phyloP scores from a whole-genome alignment of 2,888 invertebrate species.

The Sarcophaga caerulescens region DNA sequence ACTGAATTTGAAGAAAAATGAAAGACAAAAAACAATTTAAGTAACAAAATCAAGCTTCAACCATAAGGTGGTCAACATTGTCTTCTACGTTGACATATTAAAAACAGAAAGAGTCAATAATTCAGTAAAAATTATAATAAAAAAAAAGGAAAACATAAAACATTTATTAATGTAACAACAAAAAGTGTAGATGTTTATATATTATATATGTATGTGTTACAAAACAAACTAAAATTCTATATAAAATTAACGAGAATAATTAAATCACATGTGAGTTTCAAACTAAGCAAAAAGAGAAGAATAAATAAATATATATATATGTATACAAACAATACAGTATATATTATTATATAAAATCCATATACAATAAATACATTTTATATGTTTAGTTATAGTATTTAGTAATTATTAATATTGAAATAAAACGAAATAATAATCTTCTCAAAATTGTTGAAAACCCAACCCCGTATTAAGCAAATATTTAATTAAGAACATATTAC shows the following conservation, averaged over 20 bases:
- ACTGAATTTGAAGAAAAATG: no score
- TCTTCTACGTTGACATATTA: conserved; percentile 6
- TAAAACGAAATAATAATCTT: neutral
- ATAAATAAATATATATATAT: neutral
- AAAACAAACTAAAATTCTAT: conserved; percentile 28
- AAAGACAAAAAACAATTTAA: no score
- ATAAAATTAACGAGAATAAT: no score
- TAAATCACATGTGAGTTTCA: conserved; percentile 43
- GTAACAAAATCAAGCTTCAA: neutral
- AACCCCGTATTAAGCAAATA: neutral
- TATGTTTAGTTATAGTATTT: conserved; percentile 21
- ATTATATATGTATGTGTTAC: conserved; percentile 63
- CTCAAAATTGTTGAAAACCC: neutral
- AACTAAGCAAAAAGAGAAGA: conserved; percentile 26
- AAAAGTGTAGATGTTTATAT: conserved; percentile 62
- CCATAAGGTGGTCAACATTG: conserved; percentile 16
- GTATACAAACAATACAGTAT: conserved; percentile 11
- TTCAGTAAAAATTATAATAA: conserved; percentile 44
- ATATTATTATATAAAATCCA: conserved; percentile 28
- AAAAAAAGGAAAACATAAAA: conserved; percentile 35
- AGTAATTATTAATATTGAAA: neutral
- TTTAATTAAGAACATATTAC: neutral
- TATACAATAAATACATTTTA: conserved; percentile 25
- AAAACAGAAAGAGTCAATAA: conserved; percentile 6
- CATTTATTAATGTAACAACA: conserved; percentile 20